Evolutionary conservation across 2,797 vertebrate genomes (phyloP).

Genomic region (Pantherophis vulpinus): DNA sequence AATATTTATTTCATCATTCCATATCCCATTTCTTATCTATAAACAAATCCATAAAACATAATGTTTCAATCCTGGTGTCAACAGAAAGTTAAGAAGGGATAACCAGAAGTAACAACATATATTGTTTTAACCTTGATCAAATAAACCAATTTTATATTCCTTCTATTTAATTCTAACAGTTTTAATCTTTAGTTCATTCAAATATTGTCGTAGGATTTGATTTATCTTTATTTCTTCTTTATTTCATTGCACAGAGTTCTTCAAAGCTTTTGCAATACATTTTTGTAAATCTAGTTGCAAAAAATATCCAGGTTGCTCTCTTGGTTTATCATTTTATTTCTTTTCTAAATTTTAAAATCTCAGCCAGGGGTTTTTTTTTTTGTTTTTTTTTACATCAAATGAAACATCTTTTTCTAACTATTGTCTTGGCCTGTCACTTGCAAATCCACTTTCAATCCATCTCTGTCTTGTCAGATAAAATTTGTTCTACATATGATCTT

Average conservation of each 20-base stretch:
- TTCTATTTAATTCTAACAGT: background rate
- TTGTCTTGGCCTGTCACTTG: background rate
- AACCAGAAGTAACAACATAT: background rate
- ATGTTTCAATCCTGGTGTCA: background rate
- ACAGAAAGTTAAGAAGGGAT: background rate
- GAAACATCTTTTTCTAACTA: background rate
- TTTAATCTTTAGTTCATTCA: background rate
- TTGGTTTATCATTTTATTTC: background rate
- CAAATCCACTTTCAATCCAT: background rate
- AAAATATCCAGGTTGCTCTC: background rate
- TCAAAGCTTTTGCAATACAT: background rate
- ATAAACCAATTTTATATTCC: background rate
- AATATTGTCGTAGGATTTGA: background rate
- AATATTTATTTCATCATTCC: background rate
- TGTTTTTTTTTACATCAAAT: background rate
- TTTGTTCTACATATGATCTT: background rate
- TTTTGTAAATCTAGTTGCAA: background rate
- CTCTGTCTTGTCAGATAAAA: background rate
- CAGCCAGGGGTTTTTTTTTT: background rate
- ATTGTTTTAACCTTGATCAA: background rate
- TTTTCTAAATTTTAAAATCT: background rate
- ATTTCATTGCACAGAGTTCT: background rate
- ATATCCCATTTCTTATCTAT: background rate
- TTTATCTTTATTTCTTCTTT: background rate
- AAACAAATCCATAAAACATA: background rate